A percentile compares a stretch with the other conserved stretches of the same genome.
Evolutionary conservation across 2,113 vertebrate genomes (phyloP).

Genomic region (Camelus bactrianus): DNA sequence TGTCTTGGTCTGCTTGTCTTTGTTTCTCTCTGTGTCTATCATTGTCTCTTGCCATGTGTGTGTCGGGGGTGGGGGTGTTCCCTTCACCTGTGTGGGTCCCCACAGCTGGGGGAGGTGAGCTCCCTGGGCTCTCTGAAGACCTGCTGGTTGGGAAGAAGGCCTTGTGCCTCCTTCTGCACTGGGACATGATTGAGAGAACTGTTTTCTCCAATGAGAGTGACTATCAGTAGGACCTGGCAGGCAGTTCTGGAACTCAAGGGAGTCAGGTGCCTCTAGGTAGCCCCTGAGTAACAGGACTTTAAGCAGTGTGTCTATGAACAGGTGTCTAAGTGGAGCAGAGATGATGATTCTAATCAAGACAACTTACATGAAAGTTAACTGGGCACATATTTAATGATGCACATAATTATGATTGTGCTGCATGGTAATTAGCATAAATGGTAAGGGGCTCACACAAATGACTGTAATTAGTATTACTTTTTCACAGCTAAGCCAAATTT

Average conservation of each 20-base stretch:
- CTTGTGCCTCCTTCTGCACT: not conserved
- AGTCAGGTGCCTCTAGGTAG: not conserved
- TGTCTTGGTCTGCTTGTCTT: not conserved
- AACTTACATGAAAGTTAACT: not conserved
- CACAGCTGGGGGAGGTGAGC: not conserved
- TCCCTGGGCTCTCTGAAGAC: not conserved
- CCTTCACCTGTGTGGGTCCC: not conserved
- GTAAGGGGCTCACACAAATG: constrained; percentile 30
- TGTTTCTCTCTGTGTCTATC: not conserved
- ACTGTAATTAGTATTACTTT: constrained; percentile 57
- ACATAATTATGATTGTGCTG: constrained; percentile 2
- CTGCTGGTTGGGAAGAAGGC: not conserved
- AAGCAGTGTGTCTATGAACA: not conserved
- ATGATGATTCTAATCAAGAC: constrained; percentile 30
- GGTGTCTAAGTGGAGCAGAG: not conserved
- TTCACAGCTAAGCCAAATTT: constrained; percentile 68
- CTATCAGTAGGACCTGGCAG: not conserved
- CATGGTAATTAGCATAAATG: constrained; percentile 7
- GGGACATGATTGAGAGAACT: not conserved
- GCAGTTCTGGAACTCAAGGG: not conserved
- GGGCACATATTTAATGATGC: constrained; percentile 37
- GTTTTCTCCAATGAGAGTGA: not conserved
- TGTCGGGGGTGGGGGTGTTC: not conserved
- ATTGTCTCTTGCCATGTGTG: not conserved
- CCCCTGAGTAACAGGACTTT: not conserved